These are phyloP conservation scores for Teleopsis dalmanni DNA, from an alignment of 1,140 invertebrate species.

Conservation along the genomic window DNA sequence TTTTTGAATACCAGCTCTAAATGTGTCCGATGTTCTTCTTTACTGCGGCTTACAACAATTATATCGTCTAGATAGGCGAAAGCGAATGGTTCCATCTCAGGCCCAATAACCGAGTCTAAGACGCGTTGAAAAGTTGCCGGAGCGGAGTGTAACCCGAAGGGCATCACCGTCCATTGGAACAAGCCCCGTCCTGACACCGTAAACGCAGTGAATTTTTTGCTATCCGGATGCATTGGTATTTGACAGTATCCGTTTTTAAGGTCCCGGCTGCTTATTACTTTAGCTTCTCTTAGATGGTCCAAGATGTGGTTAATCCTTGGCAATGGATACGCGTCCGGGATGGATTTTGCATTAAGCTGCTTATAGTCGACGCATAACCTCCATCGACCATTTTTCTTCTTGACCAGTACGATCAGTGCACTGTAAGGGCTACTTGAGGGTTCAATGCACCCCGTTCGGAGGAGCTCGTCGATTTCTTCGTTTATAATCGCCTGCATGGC, in stretches of 20 bases:
- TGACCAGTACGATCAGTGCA: not conserved
- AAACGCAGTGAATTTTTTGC: slow-evolving; percentile 36
- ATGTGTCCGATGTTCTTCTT: not conserved
- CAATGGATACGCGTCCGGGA: not conserved
- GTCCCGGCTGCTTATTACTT: no score
- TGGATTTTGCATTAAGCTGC: not conserved
- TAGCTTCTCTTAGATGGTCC: no score
- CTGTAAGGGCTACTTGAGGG: not conserved
- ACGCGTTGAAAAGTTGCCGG: slow-evolving; percentile 5
- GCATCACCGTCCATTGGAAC: slow-evolving; percentile 15
- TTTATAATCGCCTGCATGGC: not conserved
- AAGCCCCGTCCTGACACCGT: not conserved
- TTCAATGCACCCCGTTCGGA: not conserved
- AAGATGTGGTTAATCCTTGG: not conserved
- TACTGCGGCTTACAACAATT: slow-evolving; percentile 26
- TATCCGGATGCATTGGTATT: slow-evolving; percentile 23
- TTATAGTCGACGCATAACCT: not conserved
- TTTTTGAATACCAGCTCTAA: not conserved
- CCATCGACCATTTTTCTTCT: slow-evolving; percentile 1
- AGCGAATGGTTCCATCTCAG: slow-evolving; percentile 9
- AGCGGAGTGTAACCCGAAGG: slow-evolving; percentile 10
- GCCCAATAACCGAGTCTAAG: not conserved
- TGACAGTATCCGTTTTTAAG: slow-evolving; percentile 39
- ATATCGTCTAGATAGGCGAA: slow-evolving; percentile 46
- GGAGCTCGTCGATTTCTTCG: not conserved